phyloP scores from a whole-genome alignment of 2,888 invertebrate genomes.

The Baronia brevicornis region DNA sequence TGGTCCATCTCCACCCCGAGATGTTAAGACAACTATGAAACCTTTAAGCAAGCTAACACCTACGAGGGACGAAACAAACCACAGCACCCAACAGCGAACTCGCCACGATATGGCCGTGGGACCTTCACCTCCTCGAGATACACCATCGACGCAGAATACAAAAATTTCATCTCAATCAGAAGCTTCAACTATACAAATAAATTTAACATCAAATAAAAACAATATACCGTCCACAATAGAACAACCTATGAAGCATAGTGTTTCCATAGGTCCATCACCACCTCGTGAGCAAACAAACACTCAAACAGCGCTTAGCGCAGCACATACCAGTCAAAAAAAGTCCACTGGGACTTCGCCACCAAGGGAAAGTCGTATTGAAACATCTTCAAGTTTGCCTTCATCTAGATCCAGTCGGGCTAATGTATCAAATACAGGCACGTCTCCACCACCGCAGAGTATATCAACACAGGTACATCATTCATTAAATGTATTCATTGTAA shows the following conservation, averaged over 20 bases:
- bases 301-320: conserved; percentile 17
- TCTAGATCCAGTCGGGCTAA: conserved; percentile 36
- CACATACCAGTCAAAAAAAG: conserved; percentile 44
- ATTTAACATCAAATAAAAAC: conserved; percentile 31
- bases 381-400: conserved; percentile 28
- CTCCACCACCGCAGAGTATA: conserved; percentile 90
- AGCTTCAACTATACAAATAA: conserved; percentile 26
- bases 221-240: conserved; percentile 21
- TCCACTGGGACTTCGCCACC: conserved; percentile 71
- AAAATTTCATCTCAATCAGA: no score
- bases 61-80: conserved; percentile 44
- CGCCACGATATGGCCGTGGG: conserved; percentile 60
- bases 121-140: conserved; percentile 56
- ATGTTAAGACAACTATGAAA: conserved; percentile 34
- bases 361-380: conserved; percentile 25
- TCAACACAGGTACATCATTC: conserved; percentile 93
- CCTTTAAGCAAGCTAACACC: conserved; percentile 56
- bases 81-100: conserved; percentile 22
- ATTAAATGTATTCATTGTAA: no score
- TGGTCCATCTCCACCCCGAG: conserved; percentile 77
- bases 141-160: conserved; percentile 22
- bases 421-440: conserved; percentile 83
- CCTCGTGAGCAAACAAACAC: conserved; percentile 35
- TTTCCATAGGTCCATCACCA: conserved; percentile 56
- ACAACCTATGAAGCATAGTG: conserved; percentile 35